Percentiles rank a stretch among this genome's conserved stretches.
Conservation (phyloP, 2,888 invertebrate genomes). For the Scelioninae gen. 2 region DNA sequence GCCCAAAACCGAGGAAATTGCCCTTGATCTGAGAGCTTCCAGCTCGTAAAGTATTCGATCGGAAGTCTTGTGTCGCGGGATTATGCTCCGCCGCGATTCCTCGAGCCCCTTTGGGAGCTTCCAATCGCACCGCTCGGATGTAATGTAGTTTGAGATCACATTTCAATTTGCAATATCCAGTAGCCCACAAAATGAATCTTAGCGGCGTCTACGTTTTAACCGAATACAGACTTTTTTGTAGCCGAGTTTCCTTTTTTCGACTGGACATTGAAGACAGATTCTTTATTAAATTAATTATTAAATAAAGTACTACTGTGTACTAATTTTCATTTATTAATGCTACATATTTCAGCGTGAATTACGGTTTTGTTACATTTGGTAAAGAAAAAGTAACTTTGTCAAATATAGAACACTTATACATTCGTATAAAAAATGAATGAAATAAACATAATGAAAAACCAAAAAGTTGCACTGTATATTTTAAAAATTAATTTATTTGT, state of each 20-base stretch:
- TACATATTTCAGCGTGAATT: too few relatives aligned
- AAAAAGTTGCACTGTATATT: too few relatives aligned
- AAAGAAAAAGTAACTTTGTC: too few relatives aligned
- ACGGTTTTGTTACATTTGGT: too few relatives aligned
- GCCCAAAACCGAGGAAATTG: conserved; percentile 58
- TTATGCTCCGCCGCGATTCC: conserved; percentile 54
- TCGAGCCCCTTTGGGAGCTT: conserved; percentile 55
- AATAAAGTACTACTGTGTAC: too few relatives aligned
- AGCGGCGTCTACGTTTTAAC: conserved; percentile 25
- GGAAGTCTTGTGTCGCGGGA: conserved; percentile 56
- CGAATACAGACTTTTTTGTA: conserved; percentile 11
- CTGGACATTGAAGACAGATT: conserved; percentile 6
- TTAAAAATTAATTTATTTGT: too few relatives aligned
- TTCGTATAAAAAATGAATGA: too few relatives aligned
- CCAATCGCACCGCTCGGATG: conserved; percentile 49
- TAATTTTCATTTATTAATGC: too few relatives aligned
- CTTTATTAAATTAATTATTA: too few relatives aligned
- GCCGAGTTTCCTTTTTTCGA: not conserved
- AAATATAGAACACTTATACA: too few relatives aligned
- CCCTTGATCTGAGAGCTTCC: conserved; percentile 58
- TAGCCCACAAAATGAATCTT: conserved; percentile 51
- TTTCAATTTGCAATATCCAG: conserved; percentile 60
- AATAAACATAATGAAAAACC: too few relatives aligned
- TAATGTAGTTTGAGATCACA: conserved; percentile 59
- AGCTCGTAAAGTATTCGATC: conserved; percentile 59